Base-by-base conservation (phyloP, 1,140 invertebrate genomes). In the Trypoxylus dichotomus region DNA sequence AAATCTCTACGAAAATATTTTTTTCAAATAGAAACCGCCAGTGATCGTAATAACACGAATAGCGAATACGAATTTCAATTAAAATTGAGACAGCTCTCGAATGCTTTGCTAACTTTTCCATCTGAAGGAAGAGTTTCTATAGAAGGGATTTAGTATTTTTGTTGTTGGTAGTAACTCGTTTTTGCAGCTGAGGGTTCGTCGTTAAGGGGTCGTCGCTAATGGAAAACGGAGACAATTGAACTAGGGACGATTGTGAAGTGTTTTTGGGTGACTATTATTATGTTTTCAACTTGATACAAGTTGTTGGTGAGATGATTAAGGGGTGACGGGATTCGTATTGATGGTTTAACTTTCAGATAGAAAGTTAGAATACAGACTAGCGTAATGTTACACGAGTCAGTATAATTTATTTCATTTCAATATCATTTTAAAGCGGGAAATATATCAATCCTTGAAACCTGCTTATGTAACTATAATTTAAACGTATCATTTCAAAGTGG, bases 191-290 rank as follows among this genome's bases (percentile, higher is more conserved):
- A 68, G 60, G 27, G 24, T 29, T 24, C 24, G 21, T 13, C 7
- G 60, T 68, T 68, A 29, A 21, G 27, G 24, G 60, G 15, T 25
- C 11, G 7, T 5, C 8, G 7, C 24, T 68, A 68, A 68, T 68
- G 60, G 60, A 68, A 29, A 68, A 68, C 24, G 11, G 21, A 68
- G 60, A 68, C 60, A 68, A 68, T 68, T 68, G 21, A 21, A 68
- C 60, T 27, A 68, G 27, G 47, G 24, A 68, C 60, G 60, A 25
- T 68, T 29, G 60, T 68, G 27, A 68, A 68, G 7, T 68, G 60
- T 25, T 68, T 68, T 37, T 25, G 24, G 21, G 27, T 10, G 1
- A 6, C 11, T 29, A 3, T 6, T 68, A 29, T 68, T 68, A 29
- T 68, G 24, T 68, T 68, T 29, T 24, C 24, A 68, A 68, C 60